Conservation (phyloP, 2,888 invertebrate genomes). For the Microplitis deprimator region DNA sequence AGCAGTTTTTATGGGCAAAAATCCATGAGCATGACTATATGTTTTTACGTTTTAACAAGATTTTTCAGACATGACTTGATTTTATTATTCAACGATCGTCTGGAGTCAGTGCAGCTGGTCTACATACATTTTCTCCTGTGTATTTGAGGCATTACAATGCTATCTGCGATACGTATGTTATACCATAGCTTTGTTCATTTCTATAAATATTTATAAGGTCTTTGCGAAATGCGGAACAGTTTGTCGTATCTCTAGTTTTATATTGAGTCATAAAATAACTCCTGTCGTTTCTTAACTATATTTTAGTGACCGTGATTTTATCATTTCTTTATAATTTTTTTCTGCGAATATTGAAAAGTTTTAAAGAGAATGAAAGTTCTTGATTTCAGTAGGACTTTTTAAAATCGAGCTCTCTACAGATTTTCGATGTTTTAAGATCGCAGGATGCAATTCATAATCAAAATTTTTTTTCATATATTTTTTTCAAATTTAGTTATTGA, state of each 20-base stretch:
- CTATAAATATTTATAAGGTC: conserved; percentile 44
- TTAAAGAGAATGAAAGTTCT: background rate
- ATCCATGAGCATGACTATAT: background rate
- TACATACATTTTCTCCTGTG: conserved; percentile 22
- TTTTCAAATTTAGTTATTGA: no score
- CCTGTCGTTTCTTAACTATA: conserved; percentile 11
- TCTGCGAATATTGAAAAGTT: background rate
- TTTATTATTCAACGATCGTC: conserved; percentile 23
- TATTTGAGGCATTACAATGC: conserved; percentile 59
- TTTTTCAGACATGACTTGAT: conserved; percentile 7
- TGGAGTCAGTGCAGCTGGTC: background rate
- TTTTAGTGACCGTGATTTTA: background rate
- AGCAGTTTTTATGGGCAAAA: background rate
- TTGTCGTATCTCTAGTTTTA: conserved; percentile 16
- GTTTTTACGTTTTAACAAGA: conserved; percentile 8
- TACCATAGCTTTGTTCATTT: conserved; percentile 21
- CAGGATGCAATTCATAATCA: no score
- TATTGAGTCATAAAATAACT: conserved; percentile 19
- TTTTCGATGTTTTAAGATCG: background rate
- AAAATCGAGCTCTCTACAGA: background rate
- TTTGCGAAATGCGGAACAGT: conserved; percentile 24
- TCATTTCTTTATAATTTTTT: background rate
- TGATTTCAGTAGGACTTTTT: background rate
- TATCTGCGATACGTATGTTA: conserved; percentile 55
- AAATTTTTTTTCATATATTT: no score